Evolutionary conservation across 2,113 vertebrate genomes (phyloP), one percentile per base, ranked within the genome.

Genomic region (Nannobrachium achirus): DNA sequence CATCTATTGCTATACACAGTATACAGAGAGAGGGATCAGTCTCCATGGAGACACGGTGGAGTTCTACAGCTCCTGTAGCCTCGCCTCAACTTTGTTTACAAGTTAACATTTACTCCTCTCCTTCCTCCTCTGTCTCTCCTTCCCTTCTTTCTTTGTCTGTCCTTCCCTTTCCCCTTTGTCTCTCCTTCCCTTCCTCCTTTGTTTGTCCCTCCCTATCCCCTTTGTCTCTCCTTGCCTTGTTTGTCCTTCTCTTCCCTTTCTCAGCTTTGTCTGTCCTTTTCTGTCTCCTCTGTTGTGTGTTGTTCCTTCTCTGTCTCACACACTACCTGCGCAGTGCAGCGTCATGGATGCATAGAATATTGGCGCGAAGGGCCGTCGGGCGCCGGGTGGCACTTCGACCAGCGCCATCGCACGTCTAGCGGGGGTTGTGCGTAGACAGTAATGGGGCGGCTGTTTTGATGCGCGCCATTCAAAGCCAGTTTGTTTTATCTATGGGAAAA

Each of bases 11-110:
- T n/a, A n/a, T n/a, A n/a, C n/a, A n/a, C n/a, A n/a, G n/a, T n/a
- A 33, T 33, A 33, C 25, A 4, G 56, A 8, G 38, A 16, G 56
- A 19, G 41, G 25, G 57, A 42, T 59, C 15, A 39, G 51, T 56
- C 63, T 58, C 63, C 67, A 63, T 64, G 62, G 66, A 75, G 59
- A 73, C 11, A 1, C 52, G 55, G 48, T 50, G 42, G 53, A n/a
- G 46, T 48, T 48, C 2, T 48, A 6, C 46, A 13, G 8, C 7
- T 59, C 38, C 40, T 59, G 33, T 33, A n/a, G 6, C 20, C 40
- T 49, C 44, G 15, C 25, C 25, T 33, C 25, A 33, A 44, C 38
- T n/a, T 25, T 25, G 15, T 69, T 53, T 48, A 16, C 56, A 18
- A 14, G 38, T 18, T 66, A n/a, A n/a, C n/a, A n/a, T n/a, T n/a